Evolutionary conservation across 1,140 invertebrate genomes (phyloP).

Genomic region (Drosophila varians): DNA sequence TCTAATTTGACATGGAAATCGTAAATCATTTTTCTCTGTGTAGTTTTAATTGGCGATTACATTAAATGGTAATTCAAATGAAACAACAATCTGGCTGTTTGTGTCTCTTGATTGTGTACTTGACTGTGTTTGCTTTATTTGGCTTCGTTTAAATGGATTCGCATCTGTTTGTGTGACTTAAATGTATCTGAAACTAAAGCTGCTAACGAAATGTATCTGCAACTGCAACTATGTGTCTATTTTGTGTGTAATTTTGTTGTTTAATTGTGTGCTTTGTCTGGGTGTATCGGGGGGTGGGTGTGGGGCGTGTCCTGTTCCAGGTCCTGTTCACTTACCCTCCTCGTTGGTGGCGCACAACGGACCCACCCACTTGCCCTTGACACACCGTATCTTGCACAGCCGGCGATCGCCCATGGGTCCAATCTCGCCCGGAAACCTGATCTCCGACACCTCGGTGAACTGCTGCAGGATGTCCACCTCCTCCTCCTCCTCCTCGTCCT

Average conservation of each 20-base stretch:
- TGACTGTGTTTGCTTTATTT: slow-evolving; percentile 69
- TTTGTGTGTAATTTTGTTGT: slow-evolving; percentile 10
- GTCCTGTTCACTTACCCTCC: slow-evolving; percentile 83
- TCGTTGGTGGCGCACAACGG: slow-evolving; percentile 87
- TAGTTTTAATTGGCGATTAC: slow-evolving; percentile 12
- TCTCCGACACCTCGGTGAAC: slow-evolving; percentile 85
- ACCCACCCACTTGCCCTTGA: slow-evolving; percentile 91
- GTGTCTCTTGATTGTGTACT: slow-evolving; percentile 41
- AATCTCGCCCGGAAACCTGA: slow-evolving; percentile 88
- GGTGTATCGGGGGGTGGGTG: slow-evolving; percentile 7
- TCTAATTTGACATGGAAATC: too few species aligned
- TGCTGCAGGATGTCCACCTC: slow-evolving; percentile 79
- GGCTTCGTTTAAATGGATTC: slow-evolving; percentile 51
- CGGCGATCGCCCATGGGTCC: slow-evolving; percentile 87
- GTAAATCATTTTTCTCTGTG: slow-evolving; percentile 2
- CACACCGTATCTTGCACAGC: slow-evolving; percentile 92
- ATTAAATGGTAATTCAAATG: slow-evolving; percentile 35
- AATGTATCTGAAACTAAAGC: slow-evolving; percentile 31
- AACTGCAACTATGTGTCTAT: slow-evolving; percentile 21
- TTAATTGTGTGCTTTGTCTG: slow-evolving; percentile 27
- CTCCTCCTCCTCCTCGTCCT: slow-evolving; percentile 82
- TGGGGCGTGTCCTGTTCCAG: not conserved
- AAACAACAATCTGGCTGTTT: slow-evolving; percentile 49
- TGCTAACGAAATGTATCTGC: slow-evolving; percentile 24
- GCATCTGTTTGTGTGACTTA: slow-evolving; percentile 49